phyloP scores from a whole-genome alignment of 2,797 vertebrate species.

The Chloroceryle inda region DNA sequence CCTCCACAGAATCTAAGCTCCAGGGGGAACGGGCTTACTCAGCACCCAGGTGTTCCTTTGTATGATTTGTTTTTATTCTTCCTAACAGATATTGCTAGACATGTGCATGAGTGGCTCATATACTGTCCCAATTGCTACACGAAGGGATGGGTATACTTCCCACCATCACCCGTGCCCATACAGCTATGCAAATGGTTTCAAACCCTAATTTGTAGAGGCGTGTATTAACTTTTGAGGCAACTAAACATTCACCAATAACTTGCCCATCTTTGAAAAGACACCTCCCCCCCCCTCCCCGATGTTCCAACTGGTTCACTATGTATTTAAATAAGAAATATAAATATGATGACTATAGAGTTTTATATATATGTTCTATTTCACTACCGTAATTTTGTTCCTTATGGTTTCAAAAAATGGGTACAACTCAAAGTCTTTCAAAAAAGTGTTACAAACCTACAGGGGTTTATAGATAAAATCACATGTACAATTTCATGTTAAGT shows the following conservation, averaged over 20 bases:
- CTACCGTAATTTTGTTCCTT: slow-evolving; percentile 27
- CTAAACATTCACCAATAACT: slow-evolving; percentile 36
- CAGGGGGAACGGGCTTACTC: not conserved
- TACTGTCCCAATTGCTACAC: slow-evolving; percentile 47
- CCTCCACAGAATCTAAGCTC: not conserved
- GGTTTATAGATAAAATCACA: slow-evolving; percentile 62
- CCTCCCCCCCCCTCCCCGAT: not conserved
- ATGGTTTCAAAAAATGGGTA: slow-evolving; percentile 22
- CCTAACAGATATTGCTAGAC: slow-evolving; percentile 21
- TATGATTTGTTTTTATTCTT: not conserved
- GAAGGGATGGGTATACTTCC: slow-evolving; percentile 28
- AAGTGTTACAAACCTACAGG: slow-evolving; percentile 27
- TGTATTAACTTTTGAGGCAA: slow-evolving; percentile 37
- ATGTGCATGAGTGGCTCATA: slow-evolving; percentile 38
- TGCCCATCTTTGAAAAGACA: not conserved
- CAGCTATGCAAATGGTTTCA: slow-evolving; percentile 50
- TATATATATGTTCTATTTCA: slow-evolving; percentile 11
- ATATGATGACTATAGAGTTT: not conserved
- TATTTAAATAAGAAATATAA: slow-evolving; percentile 58
- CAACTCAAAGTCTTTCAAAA: slow-evolving; percentile 24
- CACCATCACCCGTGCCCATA: slow-evolving; percentile 56
- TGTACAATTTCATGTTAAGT: slow-evolving; percentile 45
- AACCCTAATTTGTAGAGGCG: not conserved
- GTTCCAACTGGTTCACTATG: slow-evolving; percentile 23
- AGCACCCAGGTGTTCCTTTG: slow-evolving; percentile 34